Percentiles rank a stretch among this genome's conserved stretches.
Evolutionary conservation across 2,888 invertebrate genomes (phyloP).

Genomic region (Saturnia pavonia): DNA sequence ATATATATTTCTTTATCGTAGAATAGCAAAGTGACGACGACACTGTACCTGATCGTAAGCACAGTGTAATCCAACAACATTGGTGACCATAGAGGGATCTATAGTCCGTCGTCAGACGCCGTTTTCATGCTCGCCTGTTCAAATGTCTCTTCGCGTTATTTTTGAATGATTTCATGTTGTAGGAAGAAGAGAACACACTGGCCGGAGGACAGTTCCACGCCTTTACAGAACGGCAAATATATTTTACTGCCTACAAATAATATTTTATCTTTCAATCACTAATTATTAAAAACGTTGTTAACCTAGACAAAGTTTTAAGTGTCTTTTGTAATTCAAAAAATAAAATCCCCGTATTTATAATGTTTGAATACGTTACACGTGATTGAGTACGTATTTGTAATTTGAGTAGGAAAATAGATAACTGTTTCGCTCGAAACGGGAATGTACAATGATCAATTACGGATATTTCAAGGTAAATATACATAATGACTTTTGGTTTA

Average conservation of each 20-base stretch:
- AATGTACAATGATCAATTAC: background rate
- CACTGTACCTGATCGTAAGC: no score
- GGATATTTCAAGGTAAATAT: background rate
- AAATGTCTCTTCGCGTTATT: no score
- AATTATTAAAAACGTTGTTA: background rate
- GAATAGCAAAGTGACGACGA: no score
- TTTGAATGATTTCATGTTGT: no score
- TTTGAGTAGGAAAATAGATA: background rate
- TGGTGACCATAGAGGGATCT: no score
- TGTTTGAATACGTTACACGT: background rate
- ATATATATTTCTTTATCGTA: no score
- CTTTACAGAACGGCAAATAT: background rate
- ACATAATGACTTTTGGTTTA: background rate
- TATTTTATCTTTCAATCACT: background rate
- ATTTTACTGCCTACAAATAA: background rate
- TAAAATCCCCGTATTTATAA: background rate
- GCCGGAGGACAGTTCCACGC: no score
- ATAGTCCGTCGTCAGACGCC: no score
- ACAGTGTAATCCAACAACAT: no score
- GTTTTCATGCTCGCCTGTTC: no score
- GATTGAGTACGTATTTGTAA: background rate
- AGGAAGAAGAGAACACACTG: no score
- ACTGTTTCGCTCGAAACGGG: background rate
- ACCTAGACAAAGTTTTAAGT: background rate
- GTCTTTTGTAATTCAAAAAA: background rate